Evolutionary conservation across 2,888 invertebrate genomes (phyloP).

Genomic region (Dugesia japonica): DNA sequence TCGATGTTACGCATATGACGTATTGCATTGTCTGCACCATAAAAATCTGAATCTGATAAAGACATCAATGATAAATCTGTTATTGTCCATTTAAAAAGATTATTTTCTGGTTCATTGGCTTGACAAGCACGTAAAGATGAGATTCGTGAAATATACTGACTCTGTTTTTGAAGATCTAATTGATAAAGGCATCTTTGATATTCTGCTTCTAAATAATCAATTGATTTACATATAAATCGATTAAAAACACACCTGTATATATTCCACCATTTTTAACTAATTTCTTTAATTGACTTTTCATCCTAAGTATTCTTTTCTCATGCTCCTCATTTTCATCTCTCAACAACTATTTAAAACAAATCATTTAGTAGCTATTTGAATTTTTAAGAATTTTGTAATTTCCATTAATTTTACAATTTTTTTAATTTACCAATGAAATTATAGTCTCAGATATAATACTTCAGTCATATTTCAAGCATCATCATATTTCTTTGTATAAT

Average conservation of each 20-base stretch:
- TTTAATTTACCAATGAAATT: too few species aligned
- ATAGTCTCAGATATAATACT: too few species aligned
- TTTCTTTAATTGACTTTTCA: slow-evolving; percentile 9
- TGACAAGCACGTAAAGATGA: background rate
- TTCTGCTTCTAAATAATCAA: background rate
- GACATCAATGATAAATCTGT: slow-evolving; percentile 59
- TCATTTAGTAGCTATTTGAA: too few species aligned
- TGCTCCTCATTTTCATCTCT: slow-evolving; percentile 3
- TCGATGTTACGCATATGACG: slow-evolving; percentile 65
- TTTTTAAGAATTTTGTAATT: too few species aligned
- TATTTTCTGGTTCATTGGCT: slow-evolving; percentile 37
- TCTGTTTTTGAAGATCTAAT: slow-evolving; percentile 20
- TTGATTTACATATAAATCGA: too few species aligned
- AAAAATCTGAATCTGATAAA: slow-evolving; percentile 69
- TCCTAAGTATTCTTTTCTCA: background rate
- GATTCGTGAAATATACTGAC: background rate
- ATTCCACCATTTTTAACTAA: background rate
- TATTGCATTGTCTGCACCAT: slow-evolving; percentile 64
- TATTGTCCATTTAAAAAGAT: slow-evolving; percentile 72
- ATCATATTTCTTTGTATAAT: too few species aligned
- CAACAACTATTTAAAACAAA: background rate
- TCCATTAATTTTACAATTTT: too few species aligned
- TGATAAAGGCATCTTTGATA: slow-evolving; percentile 2
- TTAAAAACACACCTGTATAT: background rate
- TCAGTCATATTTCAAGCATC: too few species aligned